Conservation (phyloP, 1,140 invertebrate species). For the Uloborus diversus region DNA sequence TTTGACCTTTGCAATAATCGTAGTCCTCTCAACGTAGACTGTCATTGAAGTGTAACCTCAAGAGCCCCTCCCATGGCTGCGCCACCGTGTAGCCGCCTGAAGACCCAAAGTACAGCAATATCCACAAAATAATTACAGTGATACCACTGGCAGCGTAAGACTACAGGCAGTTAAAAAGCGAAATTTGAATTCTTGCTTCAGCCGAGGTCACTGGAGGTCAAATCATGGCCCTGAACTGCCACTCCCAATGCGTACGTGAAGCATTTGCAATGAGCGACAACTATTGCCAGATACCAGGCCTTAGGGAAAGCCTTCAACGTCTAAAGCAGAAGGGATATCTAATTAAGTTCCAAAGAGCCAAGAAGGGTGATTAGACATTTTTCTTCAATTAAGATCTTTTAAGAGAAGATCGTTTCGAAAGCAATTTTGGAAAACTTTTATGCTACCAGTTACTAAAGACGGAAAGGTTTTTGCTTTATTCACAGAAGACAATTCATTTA, state of each 20-base stretch:
- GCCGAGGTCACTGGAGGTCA: slow-evolving; percentile 46
- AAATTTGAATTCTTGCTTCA: slow-evolving; percentile 50
- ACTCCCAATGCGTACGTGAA: slow-evolving; percentile 36
- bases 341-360: slow-evolving; percentile 48
- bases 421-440: slow-evolving; percentile 40
- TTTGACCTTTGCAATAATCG: too few relatives aligned
- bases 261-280: slow-evolving; percentile 50
- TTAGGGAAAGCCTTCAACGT: slow-evolving; percentile 26
- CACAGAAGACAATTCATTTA: too few relatives aligned
- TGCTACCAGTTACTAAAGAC: slow-evolving; percentile 31
- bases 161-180: slow-evolving; percentile 44
- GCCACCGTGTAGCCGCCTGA: slow-evolving; percentile 37
- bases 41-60: slow-evolving; percentile 23
- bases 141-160: slow-evolving; percentile 42
- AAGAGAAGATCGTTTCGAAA: slow-evolving; percentile 33
- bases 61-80: slow-evolving; percentile 6
- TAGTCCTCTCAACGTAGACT: slow-evolving; percentile 8
- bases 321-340: slow-evolving; percentile 42
- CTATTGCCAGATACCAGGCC: slow-evolving; percentile 11
- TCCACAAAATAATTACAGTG: slow-evolving; percentile 45
- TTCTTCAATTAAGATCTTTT: slow-evolving; percentile 55
- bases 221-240: slow-evolving; percentile 54
- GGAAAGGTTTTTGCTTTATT: slow-evolving; percentile 23
- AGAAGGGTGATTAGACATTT: slow-evolving; percentile 48
- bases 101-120: slow-evolving; percentile 25